Evolutionary conservation across 2,797 vertebrate species (phyloP), one percentile per base, ranked within the genome.

Genomic region (Phataginus tetradactyla): DNA sequence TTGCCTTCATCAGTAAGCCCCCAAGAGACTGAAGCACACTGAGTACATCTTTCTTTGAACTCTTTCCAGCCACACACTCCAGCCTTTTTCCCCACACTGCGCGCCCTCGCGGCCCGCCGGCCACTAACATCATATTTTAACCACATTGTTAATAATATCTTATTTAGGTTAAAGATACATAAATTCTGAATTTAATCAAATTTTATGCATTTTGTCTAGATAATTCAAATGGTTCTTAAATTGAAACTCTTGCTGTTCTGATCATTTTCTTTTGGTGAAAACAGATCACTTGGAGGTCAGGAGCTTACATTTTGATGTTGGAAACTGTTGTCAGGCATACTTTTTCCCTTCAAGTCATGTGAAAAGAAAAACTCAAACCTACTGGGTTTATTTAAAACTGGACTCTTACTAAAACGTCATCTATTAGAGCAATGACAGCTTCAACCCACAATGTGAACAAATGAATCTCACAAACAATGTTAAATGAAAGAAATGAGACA

Each of bases 61-160:
- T n/a, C n/a, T n/a, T n/a, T n/a, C n/a, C n/a, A n/a, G n/a, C n/a
- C n/a, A n/a, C n/a, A n/a, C n/a, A n/a, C n/a, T n/a, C n/a, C n/a
- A n/a, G n/a, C n/a, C n/a, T n/a, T n/a, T n/a, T n/a, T n/a, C n/a
- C n/a, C n/a, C n/a, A n/a, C n/a, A n/a, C n/a, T n/a, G n/a, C n/a
- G n/a, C n/a, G n/a, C n/a, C n/a, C n/a, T n/a, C n/a, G n/a, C n/a
- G n/a, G n/a, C n/a, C n/a, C n/a, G n/a, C n/a, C n/a, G n/a, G n/a
- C n/a, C n/a, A 96, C 51, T 92, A 80, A 61, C 45, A 53, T 79
- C 32, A 86, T 51, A 86, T 90, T 95, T 90, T 87, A 84, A 86
- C 49, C 75, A 93, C 51, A 63, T 49, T 79, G 10, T 66, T 42
- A 21, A 77, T 20, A 57, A 37, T 68, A 37, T 92, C 34, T 63